Evolutionary conservation across 2,113 vertebrate genomes (phyloP).

Genomic region (Beaufortia kweichowensis): DNA sequence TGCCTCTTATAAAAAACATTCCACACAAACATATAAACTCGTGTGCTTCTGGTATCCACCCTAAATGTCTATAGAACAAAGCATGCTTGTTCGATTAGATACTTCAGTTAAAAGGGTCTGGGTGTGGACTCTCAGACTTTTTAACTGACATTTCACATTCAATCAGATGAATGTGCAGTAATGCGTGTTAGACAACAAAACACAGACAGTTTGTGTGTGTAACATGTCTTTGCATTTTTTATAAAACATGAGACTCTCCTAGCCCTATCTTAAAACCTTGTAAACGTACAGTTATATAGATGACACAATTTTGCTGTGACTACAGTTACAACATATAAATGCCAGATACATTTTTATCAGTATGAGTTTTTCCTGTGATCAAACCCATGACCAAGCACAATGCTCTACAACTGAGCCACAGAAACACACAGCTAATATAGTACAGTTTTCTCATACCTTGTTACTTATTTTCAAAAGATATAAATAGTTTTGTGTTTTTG

Average conservation of each 20-base stretch:
- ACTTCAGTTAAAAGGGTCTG: not conserved
- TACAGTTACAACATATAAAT: no score
- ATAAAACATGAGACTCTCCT: not conserved
- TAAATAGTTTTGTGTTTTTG: no score
- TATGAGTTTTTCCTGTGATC: no score
- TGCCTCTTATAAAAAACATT: not conserved
- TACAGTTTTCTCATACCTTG: not conserved
- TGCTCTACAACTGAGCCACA: no score
- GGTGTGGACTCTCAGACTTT: not conserved
- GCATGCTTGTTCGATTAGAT: conserved; percentile 13
- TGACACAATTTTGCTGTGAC: no score
- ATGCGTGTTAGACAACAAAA: conserved; percentile 20
- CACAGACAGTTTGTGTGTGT: not conserved
- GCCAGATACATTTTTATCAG: no score
- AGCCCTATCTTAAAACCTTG: not conserved
- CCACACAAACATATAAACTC: not conserved
- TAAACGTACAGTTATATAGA: no score
- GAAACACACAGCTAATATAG: no score
- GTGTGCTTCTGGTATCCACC: not conserved
- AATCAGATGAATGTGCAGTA: not conserved
- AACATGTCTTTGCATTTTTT: not conserved
- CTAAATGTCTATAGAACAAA: conserved; percentile 13
- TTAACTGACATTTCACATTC: not conserved
- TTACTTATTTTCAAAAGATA: not conserved
- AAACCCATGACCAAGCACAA: no score